A percentile compares a stretch with the other conserved stretches of the same genome.
These are phyloP conservation scores for Lamprologus speciosus DNA, from an alignment of 2,113 vertebrate species.

Conservation along the genomic window DNA sequence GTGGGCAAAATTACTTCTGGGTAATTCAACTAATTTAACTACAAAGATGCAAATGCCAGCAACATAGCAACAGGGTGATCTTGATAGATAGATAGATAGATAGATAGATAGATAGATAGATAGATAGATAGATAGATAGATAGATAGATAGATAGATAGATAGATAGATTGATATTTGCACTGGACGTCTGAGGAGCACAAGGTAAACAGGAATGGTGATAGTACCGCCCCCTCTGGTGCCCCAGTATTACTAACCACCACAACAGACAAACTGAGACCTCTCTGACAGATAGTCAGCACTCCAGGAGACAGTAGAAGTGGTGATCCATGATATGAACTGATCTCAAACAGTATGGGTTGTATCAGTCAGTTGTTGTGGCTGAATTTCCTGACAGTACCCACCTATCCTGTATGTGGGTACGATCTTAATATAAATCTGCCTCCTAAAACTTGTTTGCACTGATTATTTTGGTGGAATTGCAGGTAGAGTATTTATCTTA, in stretches of 20 bases:
- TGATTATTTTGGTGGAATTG: background rate
- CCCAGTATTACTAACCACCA: background rate
- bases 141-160: background rate
- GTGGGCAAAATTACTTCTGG: background rate
- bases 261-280: background rate
- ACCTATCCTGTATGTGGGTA: background rate
- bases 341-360: background rate
- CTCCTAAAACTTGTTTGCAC: background rate
- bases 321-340: background rate
- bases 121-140: rapidly evolving
- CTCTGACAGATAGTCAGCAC: background rate
- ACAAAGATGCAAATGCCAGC: background rate
- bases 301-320: background rate
- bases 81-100: rapidly evolving
- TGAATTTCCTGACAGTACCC: background rate
- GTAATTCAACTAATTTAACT: background rate
- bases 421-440: background rate
- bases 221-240: rapidly evolving
- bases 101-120: rapidly evolving
- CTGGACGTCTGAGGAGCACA: background rate
- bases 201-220: background rate
- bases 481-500: background rate
- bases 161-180: no score
- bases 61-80: background rate
- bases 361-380: background rate